A percentile compares a stretch with the other conserved stretches of the same genome.
Conservation (phyloP, 2,113 vertebrate genomes). For the Danio rerio region DNA sequence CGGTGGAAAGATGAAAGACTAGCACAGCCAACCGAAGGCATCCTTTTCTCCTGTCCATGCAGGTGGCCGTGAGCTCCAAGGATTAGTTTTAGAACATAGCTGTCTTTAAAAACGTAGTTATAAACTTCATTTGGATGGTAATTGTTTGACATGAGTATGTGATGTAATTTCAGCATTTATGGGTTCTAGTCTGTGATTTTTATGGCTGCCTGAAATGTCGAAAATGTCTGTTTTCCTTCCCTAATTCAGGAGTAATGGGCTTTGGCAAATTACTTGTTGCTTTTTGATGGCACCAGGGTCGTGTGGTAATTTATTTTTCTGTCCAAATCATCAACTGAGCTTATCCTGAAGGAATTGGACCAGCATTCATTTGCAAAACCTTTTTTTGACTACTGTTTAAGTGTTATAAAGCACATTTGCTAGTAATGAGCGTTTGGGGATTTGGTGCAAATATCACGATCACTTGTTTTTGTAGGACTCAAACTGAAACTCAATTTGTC, state of each 20-base stretch:
- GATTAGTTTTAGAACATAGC: not conserved
- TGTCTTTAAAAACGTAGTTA: not conserved
- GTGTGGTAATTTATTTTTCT: not conserved
- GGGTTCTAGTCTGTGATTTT: not conserved
- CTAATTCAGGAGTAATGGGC: not conserved
- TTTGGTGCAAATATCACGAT: not conserved
- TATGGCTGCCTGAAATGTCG: not conserved
- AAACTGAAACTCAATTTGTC: not conserved
- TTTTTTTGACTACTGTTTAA: not conserved
- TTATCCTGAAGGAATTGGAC: not conserved
- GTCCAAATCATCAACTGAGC: not conserved
- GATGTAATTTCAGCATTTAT: not conserved
- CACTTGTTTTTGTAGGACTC: not conserved
- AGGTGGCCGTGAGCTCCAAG: not conserved
- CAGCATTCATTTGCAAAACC: not conserved
- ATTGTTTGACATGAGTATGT: not conserved
- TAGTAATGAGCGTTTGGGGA: not conserved
- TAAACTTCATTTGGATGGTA: not conserved
- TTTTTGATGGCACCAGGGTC: not conserved
- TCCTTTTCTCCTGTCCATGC: not conserved
- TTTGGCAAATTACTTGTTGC: not conserved
- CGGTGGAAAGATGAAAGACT: conserved; percentile 10
- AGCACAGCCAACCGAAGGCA: not conserved
- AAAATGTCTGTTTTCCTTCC: not conserved
- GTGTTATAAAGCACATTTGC: not conserved